Conservation (phyloP, 2,797 vertebrate genomes). For the Hoplostethus atlanticus region DNA sequence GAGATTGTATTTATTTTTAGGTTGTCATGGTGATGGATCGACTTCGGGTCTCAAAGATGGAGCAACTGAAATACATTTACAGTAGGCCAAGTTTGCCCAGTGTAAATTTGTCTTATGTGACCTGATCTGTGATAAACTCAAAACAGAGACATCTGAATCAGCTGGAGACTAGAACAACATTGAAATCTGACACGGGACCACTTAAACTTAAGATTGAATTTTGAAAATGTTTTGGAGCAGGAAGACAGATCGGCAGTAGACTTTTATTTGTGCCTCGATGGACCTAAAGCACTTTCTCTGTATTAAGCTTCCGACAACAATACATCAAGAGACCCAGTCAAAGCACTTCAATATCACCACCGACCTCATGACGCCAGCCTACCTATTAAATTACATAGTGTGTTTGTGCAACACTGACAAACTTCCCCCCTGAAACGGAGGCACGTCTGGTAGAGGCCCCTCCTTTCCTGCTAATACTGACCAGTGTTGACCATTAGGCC, state of each 20-base stretch:
- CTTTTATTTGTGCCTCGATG: background rate
- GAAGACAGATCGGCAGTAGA: background rate
- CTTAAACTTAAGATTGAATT: conserved; percentile 2
- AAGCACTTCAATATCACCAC: background rate
- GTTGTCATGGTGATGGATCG: too few species aligned
- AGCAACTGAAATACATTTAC: too few species aligned
- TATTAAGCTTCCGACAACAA: background rate
- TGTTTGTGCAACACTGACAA: conserved; percentile 29
- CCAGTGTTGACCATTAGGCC: conserved; percentile 39
- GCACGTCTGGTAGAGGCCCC: conserved; percentile 13
- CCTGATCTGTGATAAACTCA: background rate
- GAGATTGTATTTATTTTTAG: too few species aligned
- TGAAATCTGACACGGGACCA: conserved; percentile 38
- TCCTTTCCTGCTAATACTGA: conserved; percentile 6
- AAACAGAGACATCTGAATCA: background rate
- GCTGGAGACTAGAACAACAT: conserved; percentile 16
- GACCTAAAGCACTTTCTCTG: background rate
- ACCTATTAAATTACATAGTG: background rate
- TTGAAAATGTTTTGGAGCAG: conserved; percentile 5
- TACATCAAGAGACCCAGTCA: background rate
- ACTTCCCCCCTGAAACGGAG: conserved; percentile 35
- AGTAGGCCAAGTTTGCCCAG: background rate
- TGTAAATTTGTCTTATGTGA: background rate
- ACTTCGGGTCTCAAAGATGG: too few species aligned
- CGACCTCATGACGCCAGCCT: background rate